These are phyloP conservation scores for Brachionichthys hirsutus DNA, from an alignment of 2,113 vertebrate genomes.

Conservation along the genomic window DNA sequence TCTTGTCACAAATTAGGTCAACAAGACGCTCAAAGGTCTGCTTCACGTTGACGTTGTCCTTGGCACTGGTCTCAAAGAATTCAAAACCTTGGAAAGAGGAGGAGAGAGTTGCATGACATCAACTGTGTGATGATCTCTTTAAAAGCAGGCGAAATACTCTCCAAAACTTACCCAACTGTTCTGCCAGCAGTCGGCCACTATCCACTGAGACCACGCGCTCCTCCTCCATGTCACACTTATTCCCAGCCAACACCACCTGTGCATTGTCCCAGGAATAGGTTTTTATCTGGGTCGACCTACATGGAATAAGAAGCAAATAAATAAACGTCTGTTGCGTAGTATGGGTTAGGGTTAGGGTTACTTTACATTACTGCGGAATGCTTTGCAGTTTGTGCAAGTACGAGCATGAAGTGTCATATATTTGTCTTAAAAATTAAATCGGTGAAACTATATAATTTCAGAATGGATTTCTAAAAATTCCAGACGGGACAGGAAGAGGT, in stretches of 20 bases:
- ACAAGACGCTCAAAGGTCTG: constrained; percentile 96
- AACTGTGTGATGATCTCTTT: no score
- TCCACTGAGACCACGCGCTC: constrained; percentile 91
- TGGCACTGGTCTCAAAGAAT: constrained; percentile 97
- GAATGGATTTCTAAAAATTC: no score
- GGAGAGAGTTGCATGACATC: no score
- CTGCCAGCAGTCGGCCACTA: constrained; percentile 89
- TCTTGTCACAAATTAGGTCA: constrained; percentile 97
- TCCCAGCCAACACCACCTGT: constrained; percentile 94
- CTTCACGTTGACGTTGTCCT: constrained; percentile 97
- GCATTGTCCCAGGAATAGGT: constrained; percentile 98
- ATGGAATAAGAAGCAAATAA: constrained; percentile 16
- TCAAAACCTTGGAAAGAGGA: constrained; percentile 85
- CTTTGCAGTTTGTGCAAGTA: no score
- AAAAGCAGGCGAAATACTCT: constrained; percentile 1
- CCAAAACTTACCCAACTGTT: constrained; percentile 89
- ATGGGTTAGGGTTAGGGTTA: no score
- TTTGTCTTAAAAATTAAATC: no score
- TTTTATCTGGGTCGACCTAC: constrained; percentile 98
- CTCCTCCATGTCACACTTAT: constrained; percentile 98
- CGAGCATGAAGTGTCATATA: no score
- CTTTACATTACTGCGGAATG: no score
- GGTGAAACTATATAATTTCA: no score
- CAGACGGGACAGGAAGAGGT: no score
- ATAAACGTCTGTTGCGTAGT: no score